Evolutionary conservation across 2,888 invertebrate genomes (phyloP), one percentile per base, ranked within the genome.

Genomic region (Tipula unca): DNA sequence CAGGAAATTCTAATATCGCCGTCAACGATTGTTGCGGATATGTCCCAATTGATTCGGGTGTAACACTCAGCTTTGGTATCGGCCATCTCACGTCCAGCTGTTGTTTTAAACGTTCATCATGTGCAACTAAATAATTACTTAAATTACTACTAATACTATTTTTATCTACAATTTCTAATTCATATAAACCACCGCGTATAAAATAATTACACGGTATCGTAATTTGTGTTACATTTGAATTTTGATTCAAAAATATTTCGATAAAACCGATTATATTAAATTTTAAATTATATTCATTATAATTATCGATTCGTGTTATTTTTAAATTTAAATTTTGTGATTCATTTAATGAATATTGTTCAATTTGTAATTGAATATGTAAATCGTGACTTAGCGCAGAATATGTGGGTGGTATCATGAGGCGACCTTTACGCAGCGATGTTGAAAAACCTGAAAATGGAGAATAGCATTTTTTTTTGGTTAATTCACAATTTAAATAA

Each of bases 21-120:
- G 93, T 93, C 87, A 96, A 95, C 35, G 95, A 93, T 86, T 93
- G 92, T 89, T 94, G 94, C 3, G 96, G 96, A 90, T 96, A 96
- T 85, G 96, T 96, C 88, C 94, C 94, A 85, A 96, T 93, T 88
- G 94, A 93, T 88, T 95, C 95, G 3, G 96, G 95, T 86, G 94
- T 95, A 85, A 96, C 92, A 85, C 93, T 93, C 87, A 96, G 90
- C 87, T 93, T 93, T 0, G 96, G 95, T 86, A 93, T 92, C 5
- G 96, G 96, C 96, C 96, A 96, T 90, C 95, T 93, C 5, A 96
- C 96, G 88, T 96, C 96, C 88, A 96, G 92, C 86, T 94, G 90
- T 86, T 91, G 90, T 84, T 89, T 87, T 42, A 91, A 86, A 2
- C 90, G 89, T 87, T 91, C 90, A 87, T 91, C 90, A 36, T 86